Base-by-base conservation (phyloP, 2,113 vertebrate species). In the Benitochromis conjunctus region DNA sequence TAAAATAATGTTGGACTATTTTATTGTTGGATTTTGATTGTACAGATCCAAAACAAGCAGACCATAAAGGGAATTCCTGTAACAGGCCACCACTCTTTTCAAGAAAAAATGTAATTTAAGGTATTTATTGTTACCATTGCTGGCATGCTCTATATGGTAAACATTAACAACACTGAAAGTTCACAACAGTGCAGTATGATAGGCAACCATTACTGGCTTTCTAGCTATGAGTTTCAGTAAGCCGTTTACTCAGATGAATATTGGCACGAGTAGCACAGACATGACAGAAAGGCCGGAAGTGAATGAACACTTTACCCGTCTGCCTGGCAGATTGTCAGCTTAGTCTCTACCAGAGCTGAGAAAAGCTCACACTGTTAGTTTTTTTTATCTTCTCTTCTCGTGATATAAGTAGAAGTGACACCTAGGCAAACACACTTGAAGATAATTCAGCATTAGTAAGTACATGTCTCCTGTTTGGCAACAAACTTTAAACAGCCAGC, bases 71-170 rank as follows among this genome's bases (percentile, higher is more conserved):
- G 55, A 51, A 71, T 38, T 51, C 19, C 13, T 84, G 62, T 19
- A 41, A 82, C 5, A 64, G 29, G 53, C 71, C 19, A 54, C 53
- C 16, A 29, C 14, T 10, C 48, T 76, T 12, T 34, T 53, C 46
- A 53, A 76, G 46, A 76, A 53, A 53, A 51, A 51, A 12, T 83
- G 38, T 6, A 51, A 79, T 85, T 86, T 56, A 76, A 26, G 85
- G 80, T 84, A 79, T 94, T 92, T 92, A 93, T 94, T 91, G 76
- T 86, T 16, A 92, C 86, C 36, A 13, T 81, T 84, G 84, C 86
- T 84, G 89, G 56, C 93, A 95, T 95, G 93, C 95, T 89, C 79
- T 89, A 86, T 78, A 93, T 84, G 80, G 79, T 85, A 90, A 94
- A 93, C 90, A 93, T 90, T 87, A 82, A 95, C 62, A 89, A 92